These are phyloP conservation scores for Suricata suricatta DNA, from an alignment of 2,113 vertebrate species.

Conservation along the genomic window DNA sequence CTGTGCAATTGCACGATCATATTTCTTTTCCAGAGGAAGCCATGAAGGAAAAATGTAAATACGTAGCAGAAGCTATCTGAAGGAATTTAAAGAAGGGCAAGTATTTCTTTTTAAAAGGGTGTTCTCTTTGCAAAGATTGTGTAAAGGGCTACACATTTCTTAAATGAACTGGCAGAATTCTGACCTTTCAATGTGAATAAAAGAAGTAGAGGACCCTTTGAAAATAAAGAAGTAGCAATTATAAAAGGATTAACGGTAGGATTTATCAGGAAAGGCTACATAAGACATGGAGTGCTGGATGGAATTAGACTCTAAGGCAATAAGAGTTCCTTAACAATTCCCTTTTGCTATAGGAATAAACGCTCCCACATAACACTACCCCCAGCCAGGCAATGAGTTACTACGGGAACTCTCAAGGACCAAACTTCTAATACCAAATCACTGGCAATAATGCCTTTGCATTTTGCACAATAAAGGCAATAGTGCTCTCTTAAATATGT, in stretches of 20 bases:
- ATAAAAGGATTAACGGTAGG: conserved; percentile 41
- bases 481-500: not conserved
- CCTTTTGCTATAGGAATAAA: not conserved
- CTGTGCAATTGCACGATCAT: conserved; percentile 29
- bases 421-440: not conserved
- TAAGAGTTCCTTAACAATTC: not conserved
- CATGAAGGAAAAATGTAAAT: conserved; percentile 66
- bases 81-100: conserved; percentile 27
- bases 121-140: not conserved
- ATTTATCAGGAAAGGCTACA: not conserved
- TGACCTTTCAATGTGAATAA: not conserved
- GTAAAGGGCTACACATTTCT: not conserved
- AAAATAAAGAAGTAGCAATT: not conserved
- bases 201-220: not conserved
- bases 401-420: not conserved
- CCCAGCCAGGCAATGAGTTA: not conserved
- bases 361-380: not conserved
- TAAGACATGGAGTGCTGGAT: not conserved
- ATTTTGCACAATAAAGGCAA: not conserved
- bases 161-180: not conserved
- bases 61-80: conserved; percentile 21
- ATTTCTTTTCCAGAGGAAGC: conserved; percentile 75
- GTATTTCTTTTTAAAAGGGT: not conserved
- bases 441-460: not conserved
- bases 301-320: not conserved